Percentiles rank a stretch among this genome's conserved stretches.
These are phyloP conservation scores for Melanargia galathea DNA, from an alignment of 2,888 invertebrate genomes.

Conservation along the genomic window DNA sequence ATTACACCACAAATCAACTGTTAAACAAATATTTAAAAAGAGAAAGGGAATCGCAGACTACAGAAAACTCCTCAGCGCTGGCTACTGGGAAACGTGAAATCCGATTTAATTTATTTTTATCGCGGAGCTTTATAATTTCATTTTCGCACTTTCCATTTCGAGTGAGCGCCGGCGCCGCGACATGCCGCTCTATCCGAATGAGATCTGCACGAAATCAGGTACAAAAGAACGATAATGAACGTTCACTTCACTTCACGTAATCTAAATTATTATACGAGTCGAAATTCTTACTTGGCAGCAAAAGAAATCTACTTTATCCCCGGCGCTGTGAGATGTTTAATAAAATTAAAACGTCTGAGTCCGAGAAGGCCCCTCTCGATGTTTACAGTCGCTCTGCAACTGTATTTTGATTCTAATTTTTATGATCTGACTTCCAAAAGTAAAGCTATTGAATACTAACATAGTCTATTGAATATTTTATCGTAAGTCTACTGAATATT, in stretches of 20 bases:
- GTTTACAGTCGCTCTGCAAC: conserved; percentile 66
- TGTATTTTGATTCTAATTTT: conserved; percentile 62
- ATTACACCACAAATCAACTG: conserved; percentile 80
- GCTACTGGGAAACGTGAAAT: conserved; percentile 79
- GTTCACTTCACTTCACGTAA: conserved; percentile 81
- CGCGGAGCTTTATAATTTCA: conserved; percentile 82
- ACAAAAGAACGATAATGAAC: conserved; percentile 83
- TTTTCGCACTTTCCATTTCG: conserved; percentile 82
- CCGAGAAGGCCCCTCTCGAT: conserved; percentile 65
- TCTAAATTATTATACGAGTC: conserved; percentile 82
- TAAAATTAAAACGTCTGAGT: conserved; percentile 78
- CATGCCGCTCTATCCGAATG: conserved; percentile 80
- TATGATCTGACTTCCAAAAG: conserved; percentile 29
- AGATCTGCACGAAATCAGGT: conserved; percentile 80
- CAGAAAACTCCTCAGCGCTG: conserved; percentile 76
- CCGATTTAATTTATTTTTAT: conserved; percentile 83
- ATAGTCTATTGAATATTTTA: background rate
- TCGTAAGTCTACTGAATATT: no score
- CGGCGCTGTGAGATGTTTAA: conserved; percentile 74
- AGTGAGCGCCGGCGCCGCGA: conserved; percentile 77
- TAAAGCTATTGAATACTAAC: conserved; percentile 46
- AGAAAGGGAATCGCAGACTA: conserved; percentile 77
- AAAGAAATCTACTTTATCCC: conserved; percentile 81
- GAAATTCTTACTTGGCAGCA: conserved; percentile 79
- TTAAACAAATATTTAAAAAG: conserved; percentile 80